Evolutionary conservation across 1,140 invertebrate genomes (phyloP), one percentile per base, ranked within the genome.

Genomic region (Cherax destructor): DNA sequence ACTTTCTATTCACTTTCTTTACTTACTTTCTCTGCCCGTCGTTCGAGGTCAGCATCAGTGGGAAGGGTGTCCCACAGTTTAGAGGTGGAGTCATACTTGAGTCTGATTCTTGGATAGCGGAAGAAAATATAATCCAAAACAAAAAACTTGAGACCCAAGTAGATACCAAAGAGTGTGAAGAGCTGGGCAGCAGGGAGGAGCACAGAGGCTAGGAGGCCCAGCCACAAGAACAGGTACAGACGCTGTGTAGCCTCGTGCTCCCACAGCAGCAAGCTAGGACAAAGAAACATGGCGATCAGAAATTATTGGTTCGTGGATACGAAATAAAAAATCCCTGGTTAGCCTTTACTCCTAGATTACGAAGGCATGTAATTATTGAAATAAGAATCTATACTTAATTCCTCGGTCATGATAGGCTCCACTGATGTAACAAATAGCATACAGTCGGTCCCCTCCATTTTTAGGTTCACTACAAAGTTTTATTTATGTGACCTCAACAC

Each of bases 111-210:
- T 65, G 95, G 95, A 92, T 94, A 95, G 72, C 94, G 92, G 80
- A 94, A 94, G 91, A 94, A 95, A 11, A 95, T 88, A 86, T 94
- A 94, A 86, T 95, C 94, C 72, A 95, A 92, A 24, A 95, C 92
- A 85, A 95, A 95, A 69, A 95, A 81, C 92, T 95, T 95, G 4
- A 95, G 79, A 21, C 95, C 95, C 59, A 93, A 24, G 69, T 92
- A 92, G 92, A 94, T 78, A 89, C 93, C 94, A 49, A 89, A 86
- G 50, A 93, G 50, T 77, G 93, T 94, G 72, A 94, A 94, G 13
- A 94, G 83, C 56, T 93, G 92, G 74, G 88, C 86, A 16, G 93
- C 92, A 30, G 93, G 92, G 18, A 94, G 92, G 24, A 95, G 72
- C 21, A 93, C 92, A 21, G 94, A 94, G 13, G 93, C 83, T 9